Conservation (phyloP, 2,113 vertebrate species). For the Actenoides hombroni region DNA sequence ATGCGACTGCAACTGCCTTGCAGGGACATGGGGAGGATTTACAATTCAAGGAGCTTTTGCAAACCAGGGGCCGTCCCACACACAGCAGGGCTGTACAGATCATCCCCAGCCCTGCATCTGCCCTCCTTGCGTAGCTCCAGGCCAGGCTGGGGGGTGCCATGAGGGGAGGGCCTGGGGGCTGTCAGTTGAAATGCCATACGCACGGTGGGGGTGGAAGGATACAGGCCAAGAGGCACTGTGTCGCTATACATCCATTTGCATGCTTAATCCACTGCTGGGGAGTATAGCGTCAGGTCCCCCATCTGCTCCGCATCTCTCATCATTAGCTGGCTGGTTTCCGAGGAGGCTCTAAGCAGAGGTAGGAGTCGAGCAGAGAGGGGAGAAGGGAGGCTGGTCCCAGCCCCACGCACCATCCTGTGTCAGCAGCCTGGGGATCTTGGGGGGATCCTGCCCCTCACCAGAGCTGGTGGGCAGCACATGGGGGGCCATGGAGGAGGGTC, state of each 20-base stretch:
- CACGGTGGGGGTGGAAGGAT: neutral
- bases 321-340: constrained; percentile 68
- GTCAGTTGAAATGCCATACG: neutral
- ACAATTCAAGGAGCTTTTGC: neutral
- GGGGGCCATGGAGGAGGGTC: accelerated
- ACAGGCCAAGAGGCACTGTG: neutral
- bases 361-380: neutral
- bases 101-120: neutral
- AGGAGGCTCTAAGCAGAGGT: constrained; percentile 32
- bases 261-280: constrained; percentile 45
- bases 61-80: neutral
- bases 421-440: neutral
- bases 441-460: neutral
- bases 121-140: neutral
- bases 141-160: neutral
- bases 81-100: accelerated
- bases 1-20: accelerated
- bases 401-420: neutral
- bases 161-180: neutral
- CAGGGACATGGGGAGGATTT: neutral
- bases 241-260: constrained; percentile 42
- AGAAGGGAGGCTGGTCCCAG: neutral
- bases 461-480: neutral
- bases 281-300: constrained; percentile 54
- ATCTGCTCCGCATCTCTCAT: constrained; percentile 59